phyloP scores from a whole-genome alignment of 2,888 invertebrate genomes.

The Mesopsocus fuscifrons region DNA sequence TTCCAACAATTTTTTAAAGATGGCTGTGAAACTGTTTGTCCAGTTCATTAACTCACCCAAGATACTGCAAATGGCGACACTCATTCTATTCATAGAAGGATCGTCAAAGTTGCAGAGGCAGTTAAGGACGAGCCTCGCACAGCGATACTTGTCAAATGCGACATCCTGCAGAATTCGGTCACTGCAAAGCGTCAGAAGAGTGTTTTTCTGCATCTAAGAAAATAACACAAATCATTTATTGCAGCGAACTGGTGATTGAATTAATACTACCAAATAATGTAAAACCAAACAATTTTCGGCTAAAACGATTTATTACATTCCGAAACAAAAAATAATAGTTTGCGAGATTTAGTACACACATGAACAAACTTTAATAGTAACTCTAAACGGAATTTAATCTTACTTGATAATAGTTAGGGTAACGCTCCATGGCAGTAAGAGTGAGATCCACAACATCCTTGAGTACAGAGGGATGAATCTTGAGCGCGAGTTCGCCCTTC shows the following conservation, averaged over 20 bases:
- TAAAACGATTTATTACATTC: too few species aligned
- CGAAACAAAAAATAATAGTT: too few species aligned
- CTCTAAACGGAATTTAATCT: not conserved
- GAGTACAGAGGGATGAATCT: conserved; percentile 41
- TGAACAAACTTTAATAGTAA: not conserved
- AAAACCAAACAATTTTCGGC: too few species aligned
- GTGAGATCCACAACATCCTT: conserved; percentile 41
- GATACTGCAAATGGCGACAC: conserved; percentile 61
- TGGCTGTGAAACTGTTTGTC: too few species aligned
- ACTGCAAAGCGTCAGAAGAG: conserved; percentile 50
- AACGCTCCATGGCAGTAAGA: conserved; percentile 44
- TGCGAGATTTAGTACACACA: too few species aligned
- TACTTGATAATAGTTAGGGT: conserved; percentile 41
- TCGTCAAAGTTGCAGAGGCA: conserved; percentile 48
- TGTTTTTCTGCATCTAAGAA: conserved; percentile 45
- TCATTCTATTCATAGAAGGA: conserved; percentile 51
- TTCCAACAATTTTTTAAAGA: too few species aligned
- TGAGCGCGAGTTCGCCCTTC: conserved; percentile 38
- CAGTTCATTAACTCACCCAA: conserved; percentile 32
- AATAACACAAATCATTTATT: conserved; percentile 9
- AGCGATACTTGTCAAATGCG: conserved; percentile 40
- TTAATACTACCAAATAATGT: not conserved
- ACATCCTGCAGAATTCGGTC: conserved; percentile 57
- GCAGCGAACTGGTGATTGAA: too few species aligned
- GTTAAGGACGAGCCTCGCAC: conserved; percentile 50